Conservation (phyloP, 2,113 vertebrate genomes). For the Tapirus terrestris region DNA sequence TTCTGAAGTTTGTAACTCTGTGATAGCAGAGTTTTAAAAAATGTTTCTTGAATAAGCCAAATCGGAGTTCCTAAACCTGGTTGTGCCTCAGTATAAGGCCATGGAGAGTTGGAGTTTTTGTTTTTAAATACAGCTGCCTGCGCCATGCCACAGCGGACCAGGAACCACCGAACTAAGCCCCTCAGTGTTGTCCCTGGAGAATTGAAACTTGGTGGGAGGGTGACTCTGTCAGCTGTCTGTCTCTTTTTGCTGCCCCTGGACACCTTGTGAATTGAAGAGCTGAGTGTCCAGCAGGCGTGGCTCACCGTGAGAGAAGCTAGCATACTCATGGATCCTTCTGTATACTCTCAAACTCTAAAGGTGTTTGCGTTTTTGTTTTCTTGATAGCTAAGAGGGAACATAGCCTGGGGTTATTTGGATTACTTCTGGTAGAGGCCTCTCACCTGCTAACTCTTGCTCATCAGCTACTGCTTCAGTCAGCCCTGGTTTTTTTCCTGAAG, state of each 20-base stretch:
- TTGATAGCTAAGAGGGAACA: neutral
- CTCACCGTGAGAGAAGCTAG: neutral
- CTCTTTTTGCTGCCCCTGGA: neutral
- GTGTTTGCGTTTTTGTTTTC: neutral
- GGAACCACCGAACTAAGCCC: neutral
- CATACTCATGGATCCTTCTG: neutral
- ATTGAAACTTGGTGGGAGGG: neutral
- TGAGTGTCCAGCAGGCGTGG: neutral
- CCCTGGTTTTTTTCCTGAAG: neutral
- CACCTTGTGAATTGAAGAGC: neutral
- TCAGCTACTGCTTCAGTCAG: neutral
- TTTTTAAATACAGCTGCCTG: neutral
- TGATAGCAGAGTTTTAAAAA: neutral
- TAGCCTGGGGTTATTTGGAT: neutral
- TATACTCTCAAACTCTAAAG: neutral
- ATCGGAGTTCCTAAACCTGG: neutral
- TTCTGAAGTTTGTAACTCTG: neutral
- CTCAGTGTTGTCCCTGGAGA: neutral
- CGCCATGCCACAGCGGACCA: accelerated
- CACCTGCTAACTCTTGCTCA: neutral
- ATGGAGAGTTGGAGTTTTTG: neutral
- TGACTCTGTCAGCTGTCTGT: neutral
- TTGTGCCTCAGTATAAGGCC: neutral
- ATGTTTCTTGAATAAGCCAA: neutral
- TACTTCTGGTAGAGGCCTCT: neutral